Base-by-base conservation (phyloP, 1,140 invertebrate genomes). In the Calosoma granatense region DNA sequence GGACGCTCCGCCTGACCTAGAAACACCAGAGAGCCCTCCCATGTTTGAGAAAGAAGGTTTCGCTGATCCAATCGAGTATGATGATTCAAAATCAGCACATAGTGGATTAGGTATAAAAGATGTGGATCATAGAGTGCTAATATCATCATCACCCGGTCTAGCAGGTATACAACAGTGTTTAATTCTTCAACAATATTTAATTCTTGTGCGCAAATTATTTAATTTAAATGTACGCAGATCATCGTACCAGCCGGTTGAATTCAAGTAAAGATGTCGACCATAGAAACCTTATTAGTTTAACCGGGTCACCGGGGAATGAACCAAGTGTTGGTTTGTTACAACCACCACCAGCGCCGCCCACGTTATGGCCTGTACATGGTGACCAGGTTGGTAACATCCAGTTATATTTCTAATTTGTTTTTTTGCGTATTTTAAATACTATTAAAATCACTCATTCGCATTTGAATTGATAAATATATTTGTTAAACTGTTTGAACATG, bases 231-330 rank as follows among this genome's bases (percentile, higher is more conserved):
- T 9, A 47, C 15, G 17, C 41, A 47, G 41, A 47, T 47, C 22
- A 30, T 23, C 22, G 22, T 11, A 21, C 15, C 11, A 54, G 15
- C 36, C 15, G 22, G 2, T 1, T 26, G 23, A 22, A 39, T 15
- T 11, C 9, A 20, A 56, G 53, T 21, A 68, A 70, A 64, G 87
- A 90, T 69, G 84, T 90, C 17, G 87, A 90, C 72, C 87, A 91
- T 65, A 77, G 87, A 60, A 91, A 91, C 73, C 68, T 91, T n/a
- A 91, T 91, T 63, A 85, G 86, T 61, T 68, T 91, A 2, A 91
- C 87, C 11, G 85, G 86, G 22, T 86, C 84, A 62, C 82, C 83
- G 2, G 74, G 76, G 2, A 76, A 78, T 63, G 64, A 61, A 22
- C 61, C 64, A 26, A 36, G 54, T 23, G 20, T 21, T 53, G 55